Evolutionary conservation across 2,888 invertebrate genomes (phyloP).

Genomic region (Venustoraphidia nigricollis): DNA sequence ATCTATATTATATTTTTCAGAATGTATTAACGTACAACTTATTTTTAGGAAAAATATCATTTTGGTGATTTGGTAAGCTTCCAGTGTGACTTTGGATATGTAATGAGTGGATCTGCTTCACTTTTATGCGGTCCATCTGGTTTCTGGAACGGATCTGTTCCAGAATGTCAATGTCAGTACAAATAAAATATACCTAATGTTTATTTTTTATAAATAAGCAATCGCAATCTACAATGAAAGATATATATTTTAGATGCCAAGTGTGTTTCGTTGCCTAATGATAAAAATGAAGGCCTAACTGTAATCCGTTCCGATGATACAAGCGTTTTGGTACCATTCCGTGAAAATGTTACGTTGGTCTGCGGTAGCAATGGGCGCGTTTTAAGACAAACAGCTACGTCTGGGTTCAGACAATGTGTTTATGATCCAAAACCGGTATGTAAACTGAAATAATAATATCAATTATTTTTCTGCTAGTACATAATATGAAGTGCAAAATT

Average conservation of each 20-base stretch:
- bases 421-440: constrained; percentile 78
- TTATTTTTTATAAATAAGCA: not conserved
- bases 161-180: constrained; percentile 80
- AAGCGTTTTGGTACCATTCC: constrained; percentile 74
- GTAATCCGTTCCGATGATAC: constrained; percentile 66
- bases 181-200: constrained; percentile 1
- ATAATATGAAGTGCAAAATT: not conserved
- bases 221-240: not conserved
- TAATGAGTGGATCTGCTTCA: constrained; percentile 75
- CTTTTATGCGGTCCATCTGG: constrained; percentile 81
- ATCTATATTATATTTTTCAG: no score
- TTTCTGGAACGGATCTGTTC: constrained; percentile 84
- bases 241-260: constrained; percentile 52
- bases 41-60: constrained; percentile 49
- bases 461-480: not conserved
- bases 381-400: constrained; percentile 63
- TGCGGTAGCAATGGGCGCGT: constrained; percentile 66
- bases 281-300: constrained; percentile 70
- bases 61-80: constrained; percentile 82
- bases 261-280: constrained; percentile 79
- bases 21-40: not conserved
- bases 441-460: constrained; percentile 4
- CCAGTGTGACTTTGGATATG: constrained; percentile 89
- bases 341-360: constrained; percentile 75
- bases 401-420: constrained; percentile 84